These are phyloP conservation scores for Beris chalybata DNA, from an alignment of 2,888 invertebrate genomes.

Conservation along the genomic window DNA sequence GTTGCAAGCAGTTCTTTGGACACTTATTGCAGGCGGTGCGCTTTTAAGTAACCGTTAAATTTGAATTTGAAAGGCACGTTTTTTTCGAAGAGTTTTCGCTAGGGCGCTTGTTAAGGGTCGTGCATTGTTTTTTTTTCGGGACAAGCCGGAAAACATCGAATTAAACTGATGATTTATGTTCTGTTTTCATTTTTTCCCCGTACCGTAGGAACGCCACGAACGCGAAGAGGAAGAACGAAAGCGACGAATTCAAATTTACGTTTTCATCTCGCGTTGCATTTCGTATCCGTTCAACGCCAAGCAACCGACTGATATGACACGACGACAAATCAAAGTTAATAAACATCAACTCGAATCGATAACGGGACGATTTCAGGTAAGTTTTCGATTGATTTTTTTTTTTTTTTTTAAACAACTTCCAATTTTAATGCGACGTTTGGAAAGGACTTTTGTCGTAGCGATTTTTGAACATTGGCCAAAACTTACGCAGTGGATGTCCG, in stretches of 20 bases:
- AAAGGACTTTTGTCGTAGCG: too few relatives aligned
- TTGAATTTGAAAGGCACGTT: neutral
- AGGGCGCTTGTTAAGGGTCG: too few relatives aligned
- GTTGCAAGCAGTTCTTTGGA: too few relatives aligned
- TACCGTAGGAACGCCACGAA: constrained; percentile 81
- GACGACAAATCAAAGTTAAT: constrained; percentile 92
- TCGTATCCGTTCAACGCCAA: constrained; percentile 99
- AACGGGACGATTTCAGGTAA: constrained; percentile 90
- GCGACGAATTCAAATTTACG: constrained; percentile 91
- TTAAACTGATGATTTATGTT: neutral
- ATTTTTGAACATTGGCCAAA: too few relatives aligned
- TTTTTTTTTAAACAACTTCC: too few relatives aligned
- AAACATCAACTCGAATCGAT: constrained; percentile 95
- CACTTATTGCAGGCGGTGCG: too few relatives aligned
- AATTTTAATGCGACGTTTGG: too few relatives aligned
- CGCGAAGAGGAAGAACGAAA: constrained; percentile 96
- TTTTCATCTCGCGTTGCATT: constrained; percentile 96
- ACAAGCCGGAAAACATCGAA: too few relatives aligned
- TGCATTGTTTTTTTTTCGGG: too few relatives aligned
- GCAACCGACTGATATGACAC: constrained; percentile 97
- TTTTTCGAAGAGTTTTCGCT: too few relatives aligned
- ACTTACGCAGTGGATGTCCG: too few relatives aligned
- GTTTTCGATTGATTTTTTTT: neutral
- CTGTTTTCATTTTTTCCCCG: neutral
- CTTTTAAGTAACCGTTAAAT: too few relatives aligned